phyloP scores from a whole-genome alignment of 1,140 invertebrate genomes.

The Conopomorpha cramerella region DNA sequence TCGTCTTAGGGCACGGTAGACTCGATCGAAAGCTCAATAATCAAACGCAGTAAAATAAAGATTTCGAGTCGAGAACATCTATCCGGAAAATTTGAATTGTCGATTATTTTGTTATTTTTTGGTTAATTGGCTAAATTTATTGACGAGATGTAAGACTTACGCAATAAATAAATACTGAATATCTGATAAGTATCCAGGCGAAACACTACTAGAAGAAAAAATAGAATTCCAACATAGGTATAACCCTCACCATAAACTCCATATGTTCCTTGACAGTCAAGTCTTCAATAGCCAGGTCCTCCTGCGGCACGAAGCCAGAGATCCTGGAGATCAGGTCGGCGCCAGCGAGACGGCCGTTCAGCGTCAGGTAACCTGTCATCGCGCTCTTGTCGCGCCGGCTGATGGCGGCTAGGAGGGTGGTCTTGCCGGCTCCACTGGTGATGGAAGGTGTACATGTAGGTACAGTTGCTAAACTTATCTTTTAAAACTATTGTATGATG shows the following conservation, averaged over 20 bases:
- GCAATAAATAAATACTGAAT: no score
- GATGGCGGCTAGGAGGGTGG: slow-evolving; percentile 70
- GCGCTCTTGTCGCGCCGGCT: slow-evolving; percentile 68
- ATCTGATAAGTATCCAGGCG: no score
- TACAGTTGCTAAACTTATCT: background rate
- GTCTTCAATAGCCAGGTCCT: slow-evolving; percentile 69
- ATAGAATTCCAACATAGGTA: slow-evolving; percentile 1
- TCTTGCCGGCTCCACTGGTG: slow-evolving; percentile 72
- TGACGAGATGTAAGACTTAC: no score
- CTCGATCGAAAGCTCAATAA: no score
- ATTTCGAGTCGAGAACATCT: no score
- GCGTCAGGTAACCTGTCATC: slow-evolving; percentile 66
- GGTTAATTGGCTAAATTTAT: no score
- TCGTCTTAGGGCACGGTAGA: no score
- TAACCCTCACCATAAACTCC: slow-evolving; percentile 70
- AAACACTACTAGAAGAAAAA: slow-evolving; percentile 4
- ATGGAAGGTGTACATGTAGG: slow-evolving; percentile 1
- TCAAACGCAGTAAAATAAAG: no score
- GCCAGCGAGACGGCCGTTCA: slow-evolving; percentile 68
- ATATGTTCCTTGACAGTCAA: slow-evolving; percentile 75
- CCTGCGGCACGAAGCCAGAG: slow-evolving; percentile 75
- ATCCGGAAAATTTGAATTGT: no score
- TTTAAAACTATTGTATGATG: no score
- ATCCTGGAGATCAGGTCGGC: slow-evolving; percentile 68
- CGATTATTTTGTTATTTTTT: no score